A percentile compares a stretch with the other conserved stretches of the same genome.
These are phyloP conservation scores for Keiferia lycopersicella DNA, from an alignment of 2,888 invertebrate species.

Conservation along the genomic window DNA sequence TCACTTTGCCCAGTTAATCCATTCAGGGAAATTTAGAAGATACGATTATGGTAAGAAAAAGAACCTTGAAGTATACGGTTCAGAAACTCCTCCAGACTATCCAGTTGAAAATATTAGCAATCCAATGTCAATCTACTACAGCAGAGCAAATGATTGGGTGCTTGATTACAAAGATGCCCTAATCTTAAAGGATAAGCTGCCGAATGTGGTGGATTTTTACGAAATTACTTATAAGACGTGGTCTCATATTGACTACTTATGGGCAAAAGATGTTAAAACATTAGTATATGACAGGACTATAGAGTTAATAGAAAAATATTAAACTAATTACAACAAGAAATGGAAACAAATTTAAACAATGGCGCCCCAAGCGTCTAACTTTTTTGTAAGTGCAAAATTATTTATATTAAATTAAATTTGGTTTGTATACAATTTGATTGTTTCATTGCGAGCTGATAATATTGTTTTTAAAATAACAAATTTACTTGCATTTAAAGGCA, in stretches of 20 bases:
- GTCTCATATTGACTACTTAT: slow-evolving; percentile 64
- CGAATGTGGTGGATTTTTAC: slow-evolving; percentile 78
- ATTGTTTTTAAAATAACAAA: too few relatives aligned
- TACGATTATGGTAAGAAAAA: slow-evolving; percentile 56
- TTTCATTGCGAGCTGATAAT: too few relatives aligned
- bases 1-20: slow-evolving; percentile 77
- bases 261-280: slow-evolving; percentile 57
- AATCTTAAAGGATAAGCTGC: slow-evolving; percentile 71
- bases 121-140: slow-evolving; percentile 63
- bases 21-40: slow-evolving; percentile 54
- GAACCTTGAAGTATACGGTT: slow-evolving; percentile 56
- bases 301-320: slow-evolving; percentile 18
- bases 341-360: too few relatives aligned
- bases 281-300: slow-evolving; percentile 28
- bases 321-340: too few relatives aligned
- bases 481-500: too few relatives aligned
- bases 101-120: slow-evolving; percentile 48
- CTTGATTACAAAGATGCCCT: slow-evolving; percentile 81
- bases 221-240: slow-evolving; percentile 76
- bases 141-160: slow-evolving; percentile 83
- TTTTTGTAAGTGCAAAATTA: too few relatives aligned
- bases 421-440: too few relatives aligned
- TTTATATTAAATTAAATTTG: too few relatives aligned
- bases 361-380: too few relatives aligned
- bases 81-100: slow-evolving; percentile 53